Percentiles rank a stretch among this genome's conserved stretches.
Conservation (phyloP, 2,113 vertebrate species). For the Cinclus mexicanus region DNA sequence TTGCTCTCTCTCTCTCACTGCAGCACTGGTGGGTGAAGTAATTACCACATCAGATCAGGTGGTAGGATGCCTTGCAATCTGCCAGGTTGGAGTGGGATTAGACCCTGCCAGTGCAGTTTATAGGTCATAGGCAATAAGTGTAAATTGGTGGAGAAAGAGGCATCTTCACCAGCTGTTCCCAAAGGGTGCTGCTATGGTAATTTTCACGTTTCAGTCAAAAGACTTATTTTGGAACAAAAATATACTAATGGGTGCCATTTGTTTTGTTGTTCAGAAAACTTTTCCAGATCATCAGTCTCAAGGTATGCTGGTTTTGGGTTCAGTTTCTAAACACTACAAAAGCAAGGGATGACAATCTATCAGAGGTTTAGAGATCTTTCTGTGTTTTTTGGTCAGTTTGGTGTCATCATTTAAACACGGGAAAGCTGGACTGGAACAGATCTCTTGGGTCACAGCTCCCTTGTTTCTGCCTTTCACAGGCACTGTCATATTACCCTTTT, state of each 20-base stretch:
- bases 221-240: background rate
- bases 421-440: background rate
- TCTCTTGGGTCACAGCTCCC: constrained; percentile 16
- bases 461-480: constrained; percentile 16
- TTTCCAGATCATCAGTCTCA: background rate
- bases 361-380: background rate
- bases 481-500: background rate
- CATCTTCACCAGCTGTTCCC: background rate
- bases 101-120: background rate
- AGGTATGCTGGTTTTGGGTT: background rate
- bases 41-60: background rate
- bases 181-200: background rate
- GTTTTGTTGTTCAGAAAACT: background rate
- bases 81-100: background rate
- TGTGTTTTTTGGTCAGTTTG: background rate
- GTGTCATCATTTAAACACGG: background rate
- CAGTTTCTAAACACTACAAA: background rate
- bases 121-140: background rate
- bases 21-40: background rate
- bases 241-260: background rate
- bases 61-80: background rate
- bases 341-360: background rate
- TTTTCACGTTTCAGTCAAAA: background rate
- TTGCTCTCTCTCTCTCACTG: constrained; percentile 12
- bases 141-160: background rate